Evolutionary conservation across 1,140 invertebrate genomes (phyloP).

Genomic region (Dryas iulia): DNA sequence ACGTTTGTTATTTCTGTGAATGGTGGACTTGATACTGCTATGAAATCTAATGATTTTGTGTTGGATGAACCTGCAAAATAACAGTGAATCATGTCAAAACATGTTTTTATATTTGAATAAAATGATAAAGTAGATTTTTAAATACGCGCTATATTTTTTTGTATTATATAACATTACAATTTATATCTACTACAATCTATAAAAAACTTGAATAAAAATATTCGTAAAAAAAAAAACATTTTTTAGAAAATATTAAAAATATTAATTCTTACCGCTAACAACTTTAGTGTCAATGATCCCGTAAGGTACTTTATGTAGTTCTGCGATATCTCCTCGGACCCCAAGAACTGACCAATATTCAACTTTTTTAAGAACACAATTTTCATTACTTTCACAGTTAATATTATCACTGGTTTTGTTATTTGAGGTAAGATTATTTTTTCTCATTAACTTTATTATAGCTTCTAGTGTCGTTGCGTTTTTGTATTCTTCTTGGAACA

Average conservation of each 20-base stretch:
- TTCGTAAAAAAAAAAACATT: too few relatives aligned
- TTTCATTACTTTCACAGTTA: slow-evolving; percentile 44
- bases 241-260: too few relatives aligned
- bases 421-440: slow-evolving; percentile 58
- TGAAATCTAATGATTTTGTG: slow-evolving; percentile 45
- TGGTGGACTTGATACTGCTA: slow-evolving; percentile 69
- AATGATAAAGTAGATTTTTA: too few relatives aligned
- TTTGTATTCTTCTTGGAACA: slow-evolving; percentile 65
- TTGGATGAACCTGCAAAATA: slow-evolving; percentile 47
- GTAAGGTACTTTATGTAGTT: slow-evolving; percentile 50
- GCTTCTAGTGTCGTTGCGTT: slow-evolving; percentile 67
- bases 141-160: too few relatives aligned
- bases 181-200: background rate
- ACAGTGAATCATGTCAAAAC: background rate
- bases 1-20: slow-evolving; percentile 53
- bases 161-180: too few relatives aligned
- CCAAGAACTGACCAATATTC: slow-evolving; percentile 63
- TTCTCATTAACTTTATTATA: slow-evolving; percentile 68
- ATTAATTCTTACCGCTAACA: slow-evolving; percentile 61
- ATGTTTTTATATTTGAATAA: background rate
- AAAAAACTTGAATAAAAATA: background rate
- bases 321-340: slow-evolving; percentile 64
- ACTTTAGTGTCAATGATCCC: slow-evolving; percentile 76
- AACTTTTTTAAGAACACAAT: slow-evolving; percentile 48
- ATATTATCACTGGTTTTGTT: slow-evolving; percentile 45